Percentiles rank a stretch among this genome's conserved stretches.
These are phyloP conservation scores for Felis catus DNA, from an alignment of 2,113 vertebrate genomes.

Conservation along the genomic window DNA sequence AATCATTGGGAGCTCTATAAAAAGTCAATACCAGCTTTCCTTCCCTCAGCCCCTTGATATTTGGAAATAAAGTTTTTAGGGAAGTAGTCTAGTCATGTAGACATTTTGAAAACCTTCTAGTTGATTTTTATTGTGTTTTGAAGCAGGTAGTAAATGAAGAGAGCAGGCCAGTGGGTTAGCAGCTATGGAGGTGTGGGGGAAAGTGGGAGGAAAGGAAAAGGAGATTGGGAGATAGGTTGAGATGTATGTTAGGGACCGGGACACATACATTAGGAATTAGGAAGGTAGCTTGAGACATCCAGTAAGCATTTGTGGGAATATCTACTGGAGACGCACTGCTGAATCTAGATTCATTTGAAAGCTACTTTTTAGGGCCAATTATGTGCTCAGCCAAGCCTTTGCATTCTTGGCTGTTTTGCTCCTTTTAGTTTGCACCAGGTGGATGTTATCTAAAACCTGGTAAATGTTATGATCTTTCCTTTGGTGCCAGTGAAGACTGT, in stretches of 20 bases:
- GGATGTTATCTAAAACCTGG: slow-evolving; percentile 38
- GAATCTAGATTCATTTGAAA: slow-evolving; percentile 62
- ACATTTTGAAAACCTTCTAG: neutral
- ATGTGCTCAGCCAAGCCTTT: slow-evolving; percentile 41
- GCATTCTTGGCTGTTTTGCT: slow-evolving; percentile 52
- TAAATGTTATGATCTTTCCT: slow-evolving; percentile 53
- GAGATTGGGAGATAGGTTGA: neutral
- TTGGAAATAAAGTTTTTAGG: neutral
- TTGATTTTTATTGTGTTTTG: neutral
- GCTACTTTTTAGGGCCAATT: slow-evolving; percentile 56
- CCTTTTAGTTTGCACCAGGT: slow-evolving; percentile 42
- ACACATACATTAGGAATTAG: neutral
- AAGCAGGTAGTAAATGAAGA: neutral
- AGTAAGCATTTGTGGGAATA: slow-evolving; percentile 29
- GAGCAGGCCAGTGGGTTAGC: neutral
- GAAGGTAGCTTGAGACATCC: neutral
- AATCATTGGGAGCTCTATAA: neutral
- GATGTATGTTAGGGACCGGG: neutral
- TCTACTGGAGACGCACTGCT: neutral
- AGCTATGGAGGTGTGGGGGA: neutral
- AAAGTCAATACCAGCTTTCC: neutral
- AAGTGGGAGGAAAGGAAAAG: neutral
- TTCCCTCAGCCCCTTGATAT: neutral
- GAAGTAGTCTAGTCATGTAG: neutral
- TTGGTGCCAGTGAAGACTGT: neutral